phyloP scores from a whole-genome alignment of 2,888 invertebrate species.

The Drosophila kambysellisi region DNA sequence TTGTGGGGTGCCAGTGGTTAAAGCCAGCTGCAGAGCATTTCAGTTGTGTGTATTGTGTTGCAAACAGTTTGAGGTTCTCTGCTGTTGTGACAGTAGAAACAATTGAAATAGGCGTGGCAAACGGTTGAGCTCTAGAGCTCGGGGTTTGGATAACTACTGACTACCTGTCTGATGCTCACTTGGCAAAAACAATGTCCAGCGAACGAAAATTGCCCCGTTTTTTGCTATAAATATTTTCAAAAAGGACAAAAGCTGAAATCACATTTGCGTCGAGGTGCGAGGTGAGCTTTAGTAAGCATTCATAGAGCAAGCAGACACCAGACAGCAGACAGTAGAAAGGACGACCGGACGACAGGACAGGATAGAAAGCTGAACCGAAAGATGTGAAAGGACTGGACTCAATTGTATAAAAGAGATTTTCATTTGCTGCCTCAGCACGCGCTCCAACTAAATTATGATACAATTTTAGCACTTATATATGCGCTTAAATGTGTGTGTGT shows the following conservation, averaged over 20 bases:
- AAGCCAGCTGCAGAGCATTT: conserved; percentile 12
- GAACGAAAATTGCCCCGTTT: conserved; percentile 38
- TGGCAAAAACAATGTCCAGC: conserved; percentile 47
- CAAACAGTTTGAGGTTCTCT: conserved; percentile 22
- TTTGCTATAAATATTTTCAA: conserved; percentile 55
- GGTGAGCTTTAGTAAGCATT: background rate
- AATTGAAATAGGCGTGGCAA: conserved; percentile 59
- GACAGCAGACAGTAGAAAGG: background rate
- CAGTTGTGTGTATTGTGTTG: background rate
- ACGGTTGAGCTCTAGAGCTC: background rate
- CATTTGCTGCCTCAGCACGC: conserved; percentile 47
- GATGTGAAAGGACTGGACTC: conserved; percentile 25
- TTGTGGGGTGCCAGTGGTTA: background rate
- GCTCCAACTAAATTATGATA: conserved; percentile 46
- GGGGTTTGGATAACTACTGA: background rate
- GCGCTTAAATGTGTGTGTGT: background rate
- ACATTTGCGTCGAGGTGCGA: conserved; percentile 43
- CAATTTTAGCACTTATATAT: conserved; percentile 37
- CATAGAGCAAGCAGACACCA: background rate
- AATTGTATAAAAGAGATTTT: conserved; percentile 39
- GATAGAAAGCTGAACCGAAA: conserved; percentile 5
- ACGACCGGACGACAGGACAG: background rate
- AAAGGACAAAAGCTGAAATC: conserved; percentile 57
- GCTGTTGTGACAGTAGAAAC: conserved; percentile 51
- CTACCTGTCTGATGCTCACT: conserved; percentile 45